Conservation (phyloP, 2,797 vertebrate genomes). For the Argya squamiceps region DNA sequence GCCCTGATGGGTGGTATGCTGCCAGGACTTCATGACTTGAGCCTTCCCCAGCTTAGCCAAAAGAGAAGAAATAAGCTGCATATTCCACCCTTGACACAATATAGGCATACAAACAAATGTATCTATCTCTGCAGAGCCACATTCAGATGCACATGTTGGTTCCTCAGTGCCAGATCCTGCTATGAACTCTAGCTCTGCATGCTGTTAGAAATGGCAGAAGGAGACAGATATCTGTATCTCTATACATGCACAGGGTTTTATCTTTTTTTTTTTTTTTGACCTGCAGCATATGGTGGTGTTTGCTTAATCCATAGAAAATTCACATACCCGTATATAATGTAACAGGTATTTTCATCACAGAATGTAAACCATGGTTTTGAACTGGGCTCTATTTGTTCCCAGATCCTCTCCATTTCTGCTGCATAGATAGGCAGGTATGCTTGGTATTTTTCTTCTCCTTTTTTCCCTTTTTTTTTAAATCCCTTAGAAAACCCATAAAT, state of each 20-base stretch:
- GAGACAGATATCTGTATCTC: constrained; percentile 5
- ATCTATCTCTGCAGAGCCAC: constrained; percentile 19
- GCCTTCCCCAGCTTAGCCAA: not conserved
- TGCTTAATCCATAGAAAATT: not conserved
- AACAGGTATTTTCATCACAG: not conserved
- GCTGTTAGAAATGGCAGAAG: constrained; percentile 25
- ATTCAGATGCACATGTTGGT: not conserved
- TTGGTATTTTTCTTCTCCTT: not conserved
- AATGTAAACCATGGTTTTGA: not conserved
- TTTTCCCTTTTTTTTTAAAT: not conserved
- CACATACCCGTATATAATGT: not conserved
- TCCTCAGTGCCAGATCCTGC: constrained; percentile 41
- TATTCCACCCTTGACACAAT: not conserved
- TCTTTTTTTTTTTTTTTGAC: not conserved
- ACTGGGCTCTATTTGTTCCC: not conserved
- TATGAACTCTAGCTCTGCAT: not conserved
- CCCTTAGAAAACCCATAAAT: not conserved
- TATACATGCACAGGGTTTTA: not conserved
- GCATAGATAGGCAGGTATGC: not conserved
- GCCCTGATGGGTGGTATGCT: not conserved
- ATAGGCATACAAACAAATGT: not conserved
- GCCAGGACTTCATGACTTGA: not conserved
- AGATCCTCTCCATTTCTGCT: not conserved
- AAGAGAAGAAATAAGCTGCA: not conserved
- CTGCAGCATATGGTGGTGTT: not conserved